Evolutionary conservation across 2,888 invertebrate species (phyloP).

Genomic region (Dasysyrphus albostriatus): DNA sequence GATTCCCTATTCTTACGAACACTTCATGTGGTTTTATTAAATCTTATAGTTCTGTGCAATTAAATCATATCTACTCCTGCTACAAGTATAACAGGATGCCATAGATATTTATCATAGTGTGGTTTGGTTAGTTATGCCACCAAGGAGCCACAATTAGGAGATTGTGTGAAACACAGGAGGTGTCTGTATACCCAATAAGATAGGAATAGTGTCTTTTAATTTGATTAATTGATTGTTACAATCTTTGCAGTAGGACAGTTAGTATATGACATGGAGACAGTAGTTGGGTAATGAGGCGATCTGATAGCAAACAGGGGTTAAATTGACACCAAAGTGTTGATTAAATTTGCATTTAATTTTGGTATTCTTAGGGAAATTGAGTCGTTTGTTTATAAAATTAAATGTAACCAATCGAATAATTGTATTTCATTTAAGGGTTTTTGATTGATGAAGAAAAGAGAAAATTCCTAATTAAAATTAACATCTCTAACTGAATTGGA

Average conservation of each 20-base stretch:
- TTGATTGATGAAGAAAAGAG: not conserved
- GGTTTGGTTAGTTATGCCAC: conserved; percentile 24
- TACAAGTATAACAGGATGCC: not conserved
- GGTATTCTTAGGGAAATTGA: not conserved
- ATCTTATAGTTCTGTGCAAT: conserved; percentile 34
- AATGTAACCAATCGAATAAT: conserved; percentile 10
- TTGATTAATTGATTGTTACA: conserved; percentile 61
- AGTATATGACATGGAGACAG: not conserved
- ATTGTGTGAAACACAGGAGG: not conserved
- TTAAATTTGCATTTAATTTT: conserved; percentile 2
- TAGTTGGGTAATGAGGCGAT: conserved; percentile 18
- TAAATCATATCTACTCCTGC: conserved; percentile 13
- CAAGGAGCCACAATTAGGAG: conserved; percentile 29
- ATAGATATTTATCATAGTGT: conserved; percentile 8
- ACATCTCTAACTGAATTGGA: not conserved
- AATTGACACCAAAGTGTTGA: conserved; percentile 20
- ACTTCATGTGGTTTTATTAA: conserved; percentile 42
- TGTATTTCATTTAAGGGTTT: not conserved
- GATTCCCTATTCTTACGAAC: conserved; percentile 21
- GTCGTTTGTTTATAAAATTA: conserved; percentile 7
- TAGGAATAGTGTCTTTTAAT: conserved; percentile 43
- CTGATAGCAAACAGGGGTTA: conserved; percentile 31
- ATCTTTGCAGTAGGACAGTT: not conserved
- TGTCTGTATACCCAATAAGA: conserved; percentile 1
- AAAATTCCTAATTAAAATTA: not conserved